These are phyloP conservation scores for Pandemis corylana DNA, from an alignment of 2,888 invertebrate genomes.

Conservation along the genomic window DNA sequence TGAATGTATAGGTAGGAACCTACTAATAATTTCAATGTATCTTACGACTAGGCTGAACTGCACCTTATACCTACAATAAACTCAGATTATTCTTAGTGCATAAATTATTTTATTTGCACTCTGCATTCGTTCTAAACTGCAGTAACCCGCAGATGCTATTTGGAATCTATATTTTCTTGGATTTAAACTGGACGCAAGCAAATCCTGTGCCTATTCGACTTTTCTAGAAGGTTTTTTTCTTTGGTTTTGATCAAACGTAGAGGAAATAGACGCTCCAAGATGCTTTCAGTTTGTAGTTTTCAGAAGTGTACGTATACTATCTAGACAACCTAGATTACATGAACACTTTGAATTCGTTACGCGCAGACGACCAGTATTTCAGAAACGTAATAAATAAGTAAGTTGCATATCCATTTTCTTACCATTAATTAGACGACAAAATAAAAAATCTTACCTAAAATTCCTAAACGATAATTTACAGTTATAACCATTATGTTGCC, in stretches of 20 bases:
- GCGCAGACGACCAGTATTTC: neutral
- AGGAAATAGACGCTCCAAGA: neutral
- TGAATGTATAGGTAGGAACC: neutral
- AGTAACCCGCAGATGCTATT: neutral
- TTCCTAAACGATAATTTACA: constrained; percentile 92
- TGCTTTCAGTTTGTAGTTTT: too few relatives aligned
- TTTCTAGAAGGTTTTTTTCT: neutral
- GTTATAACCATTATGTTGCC: constrained; percentile 95
- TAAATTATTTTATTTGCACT: neutral
- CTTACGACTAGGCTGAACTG: too few relatives aligned
- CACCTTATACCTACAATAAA: neutral
- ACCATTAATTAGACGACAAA: neutral
- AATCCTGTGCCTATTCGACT: neutral
- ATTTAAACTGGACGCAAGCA: neutral
- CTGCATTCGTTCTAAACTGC: neutral
- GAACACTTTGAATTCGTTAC: neutral
- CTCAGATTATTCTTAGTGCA: neutral
- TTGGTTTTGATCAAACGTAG: neutral
- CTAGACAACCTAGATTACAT: too few relatives aligned
- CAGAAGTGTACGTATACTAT: neutral
- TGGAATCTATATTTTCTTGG: neutral
- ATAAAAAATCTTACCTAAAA: constrained; percentile 86
- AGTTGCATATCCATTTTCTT: neutral
- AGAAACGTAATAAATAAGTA: neutral
- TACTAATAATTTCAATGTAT: too few relatives aligned